Conservation (phyloP, 2,888 invertebrate genomes). For the Platycnemis pennipes region DNA sequence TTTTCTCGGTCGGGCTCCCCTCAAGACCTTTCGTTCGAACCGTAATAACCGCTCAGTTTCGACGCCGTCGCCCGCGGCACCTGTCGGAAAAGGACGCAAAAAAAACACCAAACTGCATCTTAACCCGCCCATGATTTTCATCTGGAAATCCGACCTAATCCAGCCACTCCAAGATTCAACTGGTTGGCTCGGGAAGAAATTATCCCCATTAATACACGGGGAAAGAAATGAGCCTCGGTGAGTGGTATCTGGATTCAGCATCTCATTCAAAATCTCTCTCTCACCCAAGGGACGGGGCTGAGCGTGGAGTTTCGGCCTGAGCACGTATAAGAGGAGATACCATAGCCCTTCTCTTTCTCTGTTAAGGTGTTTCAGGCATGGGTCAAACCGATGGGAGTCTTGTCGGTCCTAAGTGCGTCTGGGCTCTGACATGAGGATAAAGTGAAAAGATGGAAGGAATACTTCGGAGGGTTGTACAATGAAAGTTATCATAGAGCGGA, state of each 20-base stretch:
- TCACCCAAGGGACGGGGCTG: not conserved
- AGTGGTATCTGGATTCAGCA: not conserved
- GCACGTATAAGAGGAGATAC: not conserved
- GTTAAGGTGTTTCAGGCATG: not conserved
- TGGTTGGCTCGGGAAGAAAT: not conserved
- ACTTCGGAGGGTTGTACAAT: no score
- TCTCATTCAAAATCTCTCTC: not conserved
- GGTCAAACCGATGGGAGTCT: no score
- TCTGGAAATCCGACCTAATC: not conserved
- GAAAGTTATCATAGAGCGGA: no score
- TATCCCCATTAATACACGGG: not conserved
- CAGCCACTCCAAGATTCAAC: not conserved
- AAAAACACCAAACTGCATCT: not conserved
- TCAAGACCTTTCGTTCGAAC: not conserved
- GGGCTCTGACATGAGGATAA: no score
- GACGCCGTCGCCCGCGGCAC: not conserved
- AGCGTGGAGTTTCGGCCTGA: not conserved
- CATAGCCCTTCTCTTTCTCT: not conserved
- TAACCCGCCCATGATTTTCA: not conserved
- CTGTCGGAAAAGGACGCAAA: not conserved
- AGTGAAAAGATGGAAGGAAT: no score
- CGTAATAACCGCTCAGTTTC: not conserved
- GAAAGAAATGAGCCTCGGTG: not conserved
- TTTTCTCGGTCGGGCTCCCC: not conserved
- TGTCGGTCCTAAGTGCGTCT: no score